Conservation (phyloP, 2,888 invertebrate genomes). For the Polymixis lichenea region DNA sequence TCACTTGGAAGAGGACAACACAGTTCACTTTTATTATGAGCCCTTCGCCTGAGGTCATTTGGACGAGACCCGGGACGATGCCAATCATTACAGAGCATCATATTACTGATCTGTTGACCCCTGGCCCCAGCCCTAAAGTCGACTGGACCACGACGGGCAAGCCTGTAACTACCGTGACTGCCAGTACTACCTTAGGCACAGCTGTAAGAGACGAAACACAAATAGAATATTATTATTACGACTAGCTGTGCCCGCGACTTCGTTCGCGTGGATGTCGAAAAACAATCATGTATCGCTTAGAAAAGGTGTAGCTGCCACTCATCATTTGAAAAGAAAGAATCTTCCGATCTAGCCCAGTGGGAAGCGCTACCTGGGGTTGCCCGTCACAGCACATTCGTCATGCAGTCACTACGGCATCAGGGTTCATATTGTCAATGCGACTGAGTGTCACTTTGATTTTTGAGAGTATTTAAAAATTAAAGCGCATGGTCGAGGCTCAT, state of each 20-base stretch:
- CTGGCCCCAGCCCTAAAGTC: not conserved
- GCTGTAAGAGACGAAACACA: not conserved
- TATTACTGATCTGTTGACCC: conserved; percentile 10
- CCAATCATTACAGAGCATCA: not conserved
- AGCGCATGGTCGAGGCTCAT: too few species aligned
- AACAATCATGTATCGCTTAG: too few species aligned
- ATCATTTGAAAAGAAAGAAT: not conserved
- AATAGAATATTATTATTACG: not conserved
- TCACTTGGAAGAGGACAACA: not conserved
- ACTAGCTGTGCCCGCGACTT: too few species aligned
- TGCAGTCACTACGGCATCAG: not conserved
- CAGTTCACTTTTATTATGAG: not conserved
- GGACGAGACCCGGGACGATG: not conserved
- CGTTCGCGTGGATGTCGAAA: too few species aligned
- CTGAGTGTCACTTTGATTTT: not conserved
- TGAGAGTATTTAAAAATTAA: not conserved
- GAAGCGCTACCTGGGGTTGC: not conserved
- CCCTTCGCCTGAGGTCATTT: not conserved
- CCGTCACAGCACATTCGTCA: not conserved
- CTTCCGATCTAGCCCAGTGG: not conserved
- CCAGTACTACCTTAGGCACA: not conserved
- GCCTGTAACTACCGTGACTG: not conserved
- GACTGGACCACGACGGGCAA: not conserved
- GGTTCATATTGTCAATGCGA: not conserved
- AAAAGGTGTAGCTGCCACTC: not conserved